These are phyloP conservation scores for Himantopus leucocephalus DNA, from an alignment of 2,113 vertebrate genomes.

Conservation along the genomic window DNA sequence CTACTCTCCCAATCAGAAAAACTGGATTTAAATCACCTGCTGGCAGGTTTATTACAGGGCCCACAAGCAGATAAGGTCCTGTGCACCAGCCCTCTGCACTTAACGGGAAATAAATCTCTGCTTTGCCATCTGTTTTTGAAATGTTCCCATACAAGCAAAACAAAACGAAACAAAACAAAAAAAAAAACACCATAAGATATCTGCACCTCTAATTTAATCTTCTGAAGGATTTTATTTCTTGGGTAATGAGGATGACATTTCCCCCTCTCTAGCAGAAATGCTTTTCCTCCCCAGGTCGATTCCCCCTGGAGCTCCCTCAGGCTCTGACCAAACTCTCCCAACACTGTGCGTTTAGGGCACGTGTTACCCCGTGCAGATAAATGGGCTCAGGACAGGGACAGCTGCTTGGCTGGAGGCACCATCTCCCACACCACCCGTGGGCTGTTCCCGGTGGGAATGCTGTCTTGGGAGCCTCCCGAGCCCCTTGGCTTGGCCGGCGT, in stretches of 20 bases:
- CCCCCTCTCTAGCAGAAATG: neutral
- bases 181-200: neutral
- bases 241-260: neutral
- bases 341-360: rapidly evolving
- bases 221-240: neutral
- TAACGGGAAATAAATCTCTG: conserved; percentile 28
- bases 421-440: neutral
- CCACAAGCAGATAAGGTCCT: conserved; percentile 60
- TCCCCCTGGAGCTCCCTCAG: neutral
- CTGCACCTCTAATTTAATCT: neutral
- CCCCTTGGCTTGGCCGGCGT: neutral
- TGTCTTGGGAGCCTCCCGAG: neutral
- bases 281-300: neutral
- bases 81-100: conserved; percentile 55
- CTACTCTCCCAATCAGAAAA: conserved; percentile 41
- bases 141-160: conserved; percentile 1
- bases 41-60: conserved; percentile 62
- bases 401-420: neutral
- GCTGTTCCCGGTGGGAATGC: neutral
- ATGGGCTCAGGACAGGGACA: neutral
- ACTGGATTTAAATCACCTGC: conserved; percentile 56
- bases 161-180: neutral
- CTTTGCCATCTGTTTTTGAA: conserved; percentile 46
- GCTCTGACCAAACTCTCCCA: neutral
- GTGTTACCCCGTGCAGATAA: rapidly evolving